Evolutionary conservation across 2,888 invertebrate species (phyloP).

Genomic region (Thalpophila matura): DNA sequence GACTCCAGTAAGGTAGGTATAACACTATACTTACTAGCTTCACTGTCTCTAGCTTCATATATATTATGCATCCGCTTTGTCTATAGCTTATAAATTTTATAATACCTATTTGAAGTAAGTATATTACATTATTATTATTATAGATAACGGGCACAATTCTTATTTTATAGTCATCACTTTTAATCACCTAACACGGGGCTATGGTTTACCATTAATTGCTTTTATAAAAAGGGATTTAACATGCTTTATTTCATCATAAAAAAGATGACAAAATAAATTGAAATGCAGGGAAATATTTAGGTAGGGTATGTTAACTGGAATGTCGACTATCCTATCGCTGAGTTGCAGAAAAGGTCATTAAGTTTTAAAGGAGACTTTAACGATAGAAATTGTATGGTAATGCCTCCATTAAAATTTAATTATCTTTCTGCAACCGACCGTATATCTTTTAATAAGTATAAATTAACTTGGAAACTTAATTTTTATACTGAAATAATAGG

Average conservation of each 20-base stretch:
- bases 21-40: slow-evolving; percentile 70
- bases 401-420: too few relatives aligned
- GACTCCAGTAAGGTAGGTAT: slow-evolving; percentile 85
- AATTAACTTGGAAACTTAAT: slow-evolving; percentile 44
- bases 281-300: slow-evolving; percentile 43
- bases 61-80: slow-evolving; percentile 69
- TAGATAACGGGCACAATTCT: slow-evolving; percentile 27
- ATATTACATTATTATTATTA: slow-evolving; percentile 29
- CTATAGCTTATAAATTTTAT: slow-evolving; percentile 63
- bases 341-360: too few relatives aligned
- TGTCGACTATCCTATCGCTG: slow-evolving; percentile 45
- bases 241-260: slow-evolving; percentile 48
- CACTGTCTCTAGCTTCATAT: slow-evolving; percentile 70
- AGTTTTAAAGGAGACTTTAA: too few relatives aligned
- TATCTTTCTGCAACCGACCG: too few relatives aligned
- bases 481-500: slow-evolving; percentile 40
- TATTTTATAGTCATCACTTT: slow-evolving; percentile 39
- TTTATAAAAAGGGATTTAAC: slow-evolving; percentile 44
- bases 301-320: slow-evolving; percentile 57
- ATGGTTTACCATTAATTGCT: slow-evolving; percentile 59
- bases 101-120: slow-evolving; percentile 40
- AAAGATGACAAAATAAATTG: slow-evolving; percentile 39
- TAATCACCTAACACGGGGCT: slow-evolving; percentile 47
- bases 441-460: slow-evolving; percentile 10
- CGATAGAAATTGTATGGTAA: too few relatives aligned